These are phyloP conservation scores for Candoia aspera DNA, from an alignment of 2,113 vertebrate species.

Conservation along the genomic window DNA sequence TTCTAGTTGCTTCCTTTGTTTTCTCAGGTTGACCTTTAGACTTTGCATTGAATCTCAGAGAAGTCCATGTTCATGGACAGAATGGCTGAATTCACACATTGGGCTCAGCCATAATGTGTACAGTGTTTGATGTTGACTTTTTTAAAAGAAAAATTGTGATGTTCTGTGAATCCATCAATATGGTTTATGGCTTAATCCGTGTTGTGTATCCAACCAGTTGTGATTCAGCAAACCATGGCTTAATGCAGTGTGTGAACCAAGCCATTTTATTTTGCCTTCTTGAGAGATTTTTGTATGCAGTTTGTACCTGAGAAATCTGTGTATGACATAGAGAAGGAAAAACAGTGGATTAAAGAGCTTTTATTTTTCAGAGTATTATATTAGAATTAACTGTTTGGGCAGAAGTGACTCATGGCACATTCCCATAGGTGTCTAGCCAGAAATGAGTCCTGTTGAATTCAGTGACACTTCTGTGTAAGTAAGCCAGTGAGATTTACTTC, in stretches of 20 bases:
- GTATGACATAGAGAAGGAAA: not conserved
- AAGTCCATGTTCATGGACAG: slow-evolving; percentile 41
- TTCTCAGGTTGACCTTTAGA: slow-evolving; percentile 53
- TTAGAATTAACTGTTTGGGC: not conserved
- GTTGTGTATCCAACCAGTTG: not conserved
- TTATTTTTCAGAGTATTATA: not conserved
- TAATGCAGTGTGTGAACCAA: not conserved
- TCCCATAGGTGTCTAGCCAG: not conserved
- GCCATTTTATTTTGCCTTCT: slow-evolving; percentile 24
- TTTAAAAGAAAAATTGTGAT: not conserved
- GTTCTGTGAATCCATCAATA: not conserved
- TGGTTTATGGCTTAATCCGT: not conserved
- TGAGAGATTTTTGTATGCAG: slow-evolving; percentile 31
- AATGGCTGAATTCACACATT: not conserved
- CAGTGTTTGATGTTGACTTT: not conserved
- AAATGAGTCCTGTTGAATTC: not conserved
- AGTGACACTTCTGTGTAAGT: not conserved
- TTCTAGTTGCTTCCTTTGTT: slow-evolving; percentile 53
- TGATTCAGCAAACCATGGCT: not conserved
- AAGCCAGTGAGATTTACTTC: not conserved
- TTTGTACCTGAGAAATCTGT: not conserved
- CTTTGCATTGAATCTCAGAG: slow-evolving; percentile 33
- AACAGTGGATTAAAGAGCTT: not conserved
- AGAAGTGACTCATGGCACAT: not conserved
- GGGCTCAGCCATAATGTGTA: not conserved